Conservation (phyloP, 2,888 invertebrate genomes). For the Tachina lurida region DNA sequence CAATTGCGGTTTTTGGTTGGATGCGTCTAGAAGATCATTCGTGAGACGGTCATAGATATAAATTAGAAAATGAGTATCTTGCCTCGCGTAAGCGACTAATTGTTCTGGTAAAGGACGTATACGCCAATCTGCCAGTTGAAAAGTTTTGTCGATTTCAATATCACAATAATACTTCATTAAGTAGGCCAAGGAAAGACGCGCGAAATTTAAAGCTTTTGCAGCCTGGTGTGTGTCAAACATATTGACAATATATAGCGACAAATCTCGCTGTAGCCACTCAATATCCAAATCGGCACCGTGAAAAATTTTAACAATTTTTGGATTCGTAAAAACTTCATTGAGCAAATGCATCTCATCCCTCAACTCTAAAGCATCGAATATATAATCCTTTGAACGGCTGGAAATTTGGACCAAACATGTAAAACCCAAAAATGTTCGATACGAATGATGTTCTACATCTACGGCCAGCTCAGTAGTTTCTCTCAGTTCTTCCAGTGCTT, state of each 20-base stretch:
- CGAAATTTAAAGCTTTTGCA: conserved; percentile 88
- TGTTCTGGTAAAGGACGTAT: conserved; percentile 93
- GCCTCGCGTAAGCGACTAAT: conserved; percentile 92
- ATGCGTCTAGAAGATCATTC: conserved; percentile 87
- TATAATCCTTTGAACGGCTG: conserved; percentile 90
- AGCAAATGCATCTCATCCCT: conserved; percentile 91
- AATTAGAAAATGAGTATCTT: conserved; percentile 97
- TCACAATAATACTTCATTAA: conserved; percentile 91
- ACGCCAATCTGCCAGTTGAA: conserved; percentile 97
- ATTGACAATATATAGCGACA: conserved; percentile 96
- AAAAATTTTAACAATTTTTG: conserved; percentile 94
- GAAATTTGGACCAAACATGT: conserved; percentile 98
- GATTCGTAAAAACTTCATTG: conserved; percentile 95
- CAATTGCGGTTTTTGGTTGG: conserved; percentile 86
- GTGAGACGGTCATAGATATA: conserved; percentile 93
- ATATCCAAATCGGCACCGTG: conserved; percentile 96
- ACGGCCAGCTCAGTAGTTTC: conserved; percentile 91
- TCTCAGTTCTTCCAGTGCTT: conserved; percentile 87
- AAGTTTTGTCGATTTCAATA: conserved; percentile 92
- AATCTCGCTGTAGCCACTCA: conserved; percentile 97
- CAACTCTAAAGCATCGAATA: conserved; percentile 94
- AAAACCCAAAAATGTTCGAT: conserved; percentile 95
- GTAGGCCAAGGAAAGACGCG: conserved; percentile 89
- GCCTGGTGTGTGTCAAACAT: conserved; percentile 98
- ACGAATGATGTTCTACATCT: conserved; percentile 97